phyloP scores from a whole-genome alignment of 92 coral and sea anemone species.

The Muricea muricata region DNA sequence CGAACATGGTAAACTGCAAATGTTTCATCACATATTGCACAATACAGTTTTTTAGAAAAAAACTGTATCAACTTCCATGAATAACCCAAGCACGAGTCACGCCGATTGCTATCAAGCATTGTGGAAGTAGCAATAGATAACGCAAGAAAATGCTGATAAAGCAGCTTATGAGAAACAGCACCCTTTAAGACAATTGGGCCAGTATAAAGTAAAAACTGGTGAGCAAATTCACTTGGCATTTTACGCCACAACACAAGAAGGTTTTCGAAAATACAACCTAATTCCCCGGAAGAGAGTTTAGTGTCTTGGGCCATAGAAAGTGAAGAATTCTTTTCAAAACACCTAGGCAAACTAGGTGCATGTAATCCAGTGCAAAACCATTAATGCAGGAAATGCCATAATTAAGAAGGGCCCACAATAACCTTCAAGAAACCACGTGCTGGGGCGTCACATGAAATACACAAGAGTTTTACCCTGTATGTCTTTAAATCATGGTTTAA shows the following conservation, averaged over 20 bases:
- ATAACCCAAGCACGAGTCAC: background rate
- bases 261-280: background rate
- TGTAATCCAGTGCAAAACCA: background rate
- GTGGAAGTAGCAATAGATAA: background rate
- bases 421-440: background rate
- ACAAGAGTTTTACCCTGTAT: background rate
- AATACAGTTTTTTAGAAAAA: background rate
- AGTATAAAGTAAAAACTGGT: background rate
- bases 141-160: slow-evolving; percentile 11
- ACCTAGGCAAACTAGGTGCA: background rate
- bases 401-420: background rate
- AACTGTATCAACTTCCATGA: background rate
- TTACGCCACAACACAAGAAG: background rate
- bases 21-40: background rate
- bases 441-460: background rate
- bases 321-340: background rate
- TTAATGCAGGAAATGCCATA: background rate
- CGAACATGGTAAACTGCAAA: slow-evolving; percentile 5
- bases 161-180: background rate
- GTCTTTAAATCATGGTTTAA: background rate
- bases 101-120: slow-evolving; percentile 14
- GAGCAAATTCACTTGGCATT: slow-evolving; percentile 11
- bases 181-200: background rate
- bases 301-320: no score
- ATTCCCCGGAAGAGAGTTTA: background rate